These are phyloP conservation scores for Lochmaea capreae DNA, from an alignment of 2,888 invertebrate genomes.

Conservation along the genomic window DNA sequence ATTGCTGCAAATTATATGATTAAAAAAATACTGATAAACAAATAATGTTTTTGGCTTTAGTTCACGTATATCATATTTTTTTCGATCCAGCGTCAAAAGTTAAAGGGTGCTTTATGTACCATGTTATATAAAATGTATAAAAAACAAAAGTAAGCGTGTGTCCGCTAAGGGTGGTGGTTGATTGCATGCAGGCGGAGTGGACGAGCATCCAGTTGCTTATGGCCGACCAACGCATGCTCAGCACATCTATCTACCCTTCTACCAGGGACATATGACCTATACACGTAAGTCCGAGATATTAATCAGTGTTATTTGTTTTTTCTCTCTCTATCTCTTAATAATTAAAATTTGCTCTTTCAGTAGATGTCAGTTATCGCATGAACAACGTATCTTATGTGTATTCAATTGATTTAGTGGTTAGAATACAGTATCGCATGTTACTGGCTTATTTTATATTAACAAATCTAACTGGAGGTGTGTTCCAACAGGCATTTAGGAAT, in stretches of 20 bases:
- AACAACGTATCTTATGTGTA: not conserved
- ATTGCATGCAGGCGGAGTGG: conserved; percentile 65
- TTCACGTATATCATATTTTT: no score
- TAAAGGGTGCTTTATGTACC: not conserved
- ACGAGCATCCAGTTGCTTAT: conserved; percentile 65
- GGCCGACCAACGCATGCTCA: conserved; percentile 82
- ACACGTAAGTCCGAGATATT: conserved; percentile 76
- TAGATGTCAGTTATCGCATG: conserved; percentile 13
- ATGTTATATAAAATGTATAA: conserved; percentile 1
- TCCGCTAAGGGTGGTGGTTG: conserved; percentile 58
- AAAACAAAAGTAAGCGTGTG: conserved; percentile 44
- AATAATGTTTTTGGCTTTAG: no score
- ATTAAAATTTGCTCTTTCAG: not conserved
- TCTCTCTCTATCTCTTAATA: not conserved
- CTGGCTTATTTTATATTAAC: not conserved
- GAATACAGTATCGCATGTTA: not conserved
- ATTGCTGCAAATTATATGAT: no score
- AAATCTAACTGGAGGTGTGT: not conserved
- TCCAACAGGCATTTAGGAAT: no score
- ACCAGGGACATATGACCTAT: conserved; percentile 83
- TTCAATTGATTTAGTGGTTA: conserved; percentile 3
- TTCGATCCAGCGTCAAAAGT: no score
- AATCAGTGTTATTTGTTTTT: conserved; percentile 22
- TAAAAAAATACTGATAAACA: no score
- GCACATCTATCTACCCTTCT: conserved; percentile 86